Percentiles rank a stretch among this genome's conserved stretches.
These are phyloP conservation scores for Nymphicus hollandicus DNA, from an alignment of 2,113 vertebrate species.

Conservation along the genomic window DNA sequence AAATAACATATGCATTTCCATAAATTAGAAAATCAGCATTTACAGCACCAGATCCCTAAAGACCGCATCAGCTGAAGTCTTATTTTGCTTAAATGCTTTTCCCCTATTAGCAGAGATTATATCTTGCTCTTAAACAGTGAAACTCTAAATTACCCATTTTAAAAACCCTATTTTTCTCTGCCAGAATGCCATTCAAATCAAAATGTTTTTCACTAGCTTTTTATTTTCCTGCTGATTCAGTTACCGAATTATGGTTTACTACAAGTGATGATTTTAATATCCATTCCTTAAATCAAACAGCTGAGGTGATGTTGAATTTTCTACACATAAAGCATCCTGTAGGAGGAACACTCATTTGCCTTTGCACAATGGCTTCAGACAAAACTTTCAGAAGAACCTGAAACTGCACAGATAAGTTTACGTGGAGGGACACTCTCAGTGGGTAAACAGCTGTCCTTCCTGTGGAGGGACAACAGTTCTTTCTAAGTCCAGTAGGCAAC, in stretches of 20 bases:
- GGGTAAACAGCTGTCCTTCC: not conserved
- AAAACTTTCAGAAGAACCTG: not conserved
- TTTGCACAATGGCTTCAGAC: not conserved
- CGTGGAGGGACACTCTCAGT: not conserved
- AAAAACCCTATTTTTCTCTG: not conserved
- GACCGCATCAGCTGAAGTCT: not conserved
- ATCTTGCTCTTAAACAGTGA: not conserved
- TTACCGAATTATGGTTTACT: conserved; percentile 9
- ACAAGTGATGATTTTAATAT: not conserved
- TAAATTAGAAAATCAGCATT: not conserved
- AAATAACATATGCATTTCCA: not conserved
- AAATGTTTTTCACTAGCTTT: not conserved
- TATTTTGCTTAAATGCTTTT: not conserved
- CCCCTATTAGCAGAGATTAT: not conserved
- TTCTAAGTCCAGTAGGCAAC: not conserved
- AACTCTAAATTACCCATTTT: not conserved
- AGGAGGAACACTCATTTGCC: not conserved
- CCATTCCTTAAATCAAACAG: not conserved
- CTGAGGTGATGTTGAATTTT: not conserved
- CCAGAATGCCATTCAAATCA: not conserved
- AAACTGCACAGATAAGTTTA: not conserved
- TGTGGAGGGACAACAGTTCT: not conserved
- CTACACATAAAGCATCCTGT: not conserved
- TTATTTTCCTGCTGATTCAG: not conserved
- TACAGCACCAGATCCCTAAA: not conserved